Evolutionary conservation across 2,888 invertebrate species (phyloP).

Genomic region (Drosophila kokeensis): DNA sequence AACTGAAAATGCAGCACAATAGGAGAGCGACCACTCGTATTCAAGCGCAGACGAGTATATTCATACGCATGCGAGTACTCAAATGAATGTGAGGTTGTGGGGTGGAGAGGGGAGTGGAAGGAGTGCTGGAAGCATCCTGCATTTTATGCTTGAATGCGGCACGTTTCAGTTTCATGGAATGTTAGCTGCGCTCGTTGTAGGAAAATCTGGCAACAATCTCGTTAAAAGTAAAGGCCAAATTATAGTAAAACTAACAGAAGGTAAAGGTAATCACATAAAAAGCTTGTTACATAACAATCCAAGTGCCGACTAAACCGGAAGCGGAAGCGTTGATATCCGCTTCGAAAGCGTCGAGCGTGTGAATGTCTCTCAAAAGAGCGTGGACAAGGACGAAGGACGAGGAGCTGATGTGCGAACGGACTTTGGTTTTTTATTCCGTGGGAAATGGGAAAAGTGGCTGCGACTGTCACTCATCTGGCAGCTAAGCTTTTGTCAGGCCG

Average conservation of each 20-base stretch:
- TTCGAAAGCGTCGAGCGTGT: conserved; percentile 57
- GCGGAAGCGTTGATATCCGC: conserved; percentile 69
- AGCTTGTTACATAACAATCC: conserved; percentile 78
- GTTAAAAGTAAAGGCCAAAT: conserved; percentile 79
- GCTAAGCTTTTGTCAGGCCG: conserved; percentile 79
- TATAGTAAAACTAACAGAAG: conserved; percentile 80
- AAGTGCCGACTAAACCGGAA: conserved; percentile 41
- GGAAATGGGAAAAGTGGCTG: background rate
- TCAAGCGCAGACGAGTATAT: background rate
- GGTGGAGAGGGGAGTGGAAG: background rate
- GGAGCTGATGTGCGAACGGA: conserved; percentile 41
- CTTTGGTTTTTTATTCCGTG: conserved; percentile 7
- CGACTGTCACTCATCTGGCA: conserved; percentile 46
- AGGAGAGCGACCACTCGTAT: conserved; percentile 17
- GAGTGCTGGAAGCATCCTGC: conserved; percentile 44
- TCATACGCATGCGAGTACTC: conserved; percentile 12
- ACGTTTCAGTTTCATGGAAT: conserved; percentile 60
- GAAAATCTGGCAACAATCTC: conserved; percentile 76
- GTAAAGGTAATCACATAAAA: conserved; percentile 80
- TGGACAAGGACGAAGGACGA: background rate
- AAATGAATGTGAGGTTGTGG: conserved; percentile 6
- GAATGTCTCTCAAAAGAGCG: conserved; percentile 48
- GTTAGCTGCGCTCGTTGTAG: conserved; percentile 38
- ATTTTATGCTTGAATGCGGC: conserved; percentile 53
- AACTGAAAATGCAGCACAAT: conserved; percentile 36